phyloP scores from a whole-genome alignment of 2,797 vertebrate genomes.

The Syngnathus acus region DNA sequence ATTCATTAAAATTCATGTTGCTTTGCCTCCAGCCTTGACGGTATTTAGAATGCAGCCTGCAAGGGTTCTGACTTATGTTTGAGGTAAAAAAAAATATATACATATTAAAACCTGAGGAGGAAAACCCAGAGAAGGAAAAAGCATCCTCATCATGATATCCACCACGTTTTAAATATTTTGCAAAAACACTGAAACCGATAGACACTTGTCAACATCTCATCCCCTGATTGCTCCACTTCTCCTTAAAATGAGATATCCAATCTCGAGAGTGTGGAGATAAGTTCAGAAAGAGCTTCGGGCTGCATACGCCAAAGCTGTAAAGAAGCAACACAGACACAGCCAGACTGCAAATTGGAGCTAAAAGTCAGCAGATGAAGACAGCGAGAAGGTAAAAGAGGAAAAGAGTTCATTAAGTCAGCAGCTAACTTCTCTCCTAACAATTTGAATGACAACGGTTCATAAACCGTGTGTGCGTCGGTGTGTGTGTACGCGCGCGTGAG shows the following conservation, averaged over 20 bases:
- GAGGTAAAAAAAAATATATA: constrained; percentile 26
- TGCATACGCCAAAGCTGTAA: constrained; percentile 36
- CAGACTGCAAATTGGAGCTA: constrained; percentile 58
- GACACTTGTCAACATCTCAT: constrained; percentile 36
- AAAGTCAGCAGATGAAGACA: constrained; percentile 42
- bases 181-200: constrained; percentile 12
- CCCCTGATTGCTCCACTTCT: constrained; percentile 43
- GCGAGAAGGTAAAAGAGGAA: constrained; percentile 7
- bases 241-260: constrained; percentile 39
- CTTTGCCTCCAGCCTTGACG: constrained; percentile 68
- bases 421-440: constrained; percentile 4
- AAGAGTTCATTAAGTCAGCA: constrained; percentile 7
- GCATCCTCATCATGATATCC: constrained; percentile 6
- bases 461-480: neutral
- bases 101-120: constrained; percentile 24
- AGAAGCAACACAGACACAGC: constrained; percentile 31
- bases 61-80: constrained; percentile 50
- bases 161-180: neutral
- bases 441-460: neutral
- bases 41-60: constrained; percentile 66
- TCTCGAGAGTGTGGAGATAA: constrained; percentile 61
- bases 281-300: constrained; percentile 62
- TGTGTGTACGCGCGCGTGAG: no score
- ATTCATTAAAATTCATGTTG: constrained; percentile 73
- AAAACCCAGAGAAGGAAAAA: constrained; percentile 26